These are phyloP conservation scores for Morone saxatilis DNA, from an alignment of 2,113 vertebrate genomes.

Conservation along the genomic window DNA sequence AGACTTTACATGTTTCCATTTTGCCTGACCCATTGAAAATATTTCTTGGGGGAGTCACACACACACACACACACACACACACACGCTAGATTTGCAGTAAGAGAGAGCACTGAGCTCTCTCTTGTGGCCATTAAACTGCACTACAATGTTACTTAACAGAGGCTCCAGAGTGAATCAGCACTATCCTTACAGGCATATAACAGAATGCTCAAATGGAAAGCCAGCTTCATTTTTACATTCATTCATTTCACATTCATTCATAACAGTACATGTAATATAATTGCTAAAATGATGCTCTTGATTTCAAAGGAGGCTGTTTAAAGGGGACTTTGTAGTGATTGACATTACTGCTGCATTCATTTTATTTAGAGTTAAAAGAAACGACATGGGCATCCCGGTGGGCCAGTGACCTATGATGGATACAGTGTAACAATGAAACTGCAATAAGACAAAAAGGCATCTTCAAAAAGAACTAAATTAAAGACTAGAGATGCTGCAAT, in stretches of 20 bases:
- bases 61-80: not conserved
- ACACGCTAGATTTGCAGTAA: slow-evolving; percentile 35
- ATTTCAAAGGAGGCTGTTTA: not conserved
- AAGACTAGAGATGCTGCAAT: slow-evolving; percentile 70
- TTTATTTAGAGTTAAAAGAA: slow-evolving; percentile 18
- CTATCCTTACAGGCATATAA: slow-evolving; percentile 58
- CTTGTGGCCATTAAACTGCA: slow-evolving; percentile 78
- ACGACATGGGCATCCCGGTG: not conserved
- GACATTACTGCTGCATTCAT: slow-evolving; percentile 2
- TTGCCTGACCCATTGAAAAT: slow-evolving; percentile 50
- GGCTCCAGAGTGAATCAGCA: slow-evolving; percentile 79
- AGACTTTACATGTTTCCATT: slow-evolving; percentile 34
- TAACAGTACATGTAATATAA: not conserved
- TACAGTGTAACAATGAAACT: not conserved
- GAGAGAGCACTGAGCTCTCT: slow-evolving; percentile 69
- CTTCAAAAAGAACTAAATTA: slow-evolving; percentile 14
- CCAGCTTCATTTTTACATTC: slow-evolving; percentile 20
- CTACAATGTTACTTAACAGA: slow-evolving; percentile 68
- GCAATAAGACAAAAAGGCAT: slow-evolving; percentile 11
- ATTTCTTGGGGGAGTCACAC: slow-evolving; percentile 30
- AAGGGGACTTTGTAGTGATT: not conserved
- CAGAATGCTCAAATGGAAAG: slow-evolving; percentile 33
- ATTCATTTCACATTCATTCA: slow-evolving; percentile 33
- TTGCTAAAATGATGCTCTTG: not conserved
- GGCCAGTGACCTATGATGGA: not conserved